These are phyloP conservation scores for Peromyscus melanophrys DNA, from an alignment of 2,797 vertebrate genomes.

Conservation along the genomic window DNA sequence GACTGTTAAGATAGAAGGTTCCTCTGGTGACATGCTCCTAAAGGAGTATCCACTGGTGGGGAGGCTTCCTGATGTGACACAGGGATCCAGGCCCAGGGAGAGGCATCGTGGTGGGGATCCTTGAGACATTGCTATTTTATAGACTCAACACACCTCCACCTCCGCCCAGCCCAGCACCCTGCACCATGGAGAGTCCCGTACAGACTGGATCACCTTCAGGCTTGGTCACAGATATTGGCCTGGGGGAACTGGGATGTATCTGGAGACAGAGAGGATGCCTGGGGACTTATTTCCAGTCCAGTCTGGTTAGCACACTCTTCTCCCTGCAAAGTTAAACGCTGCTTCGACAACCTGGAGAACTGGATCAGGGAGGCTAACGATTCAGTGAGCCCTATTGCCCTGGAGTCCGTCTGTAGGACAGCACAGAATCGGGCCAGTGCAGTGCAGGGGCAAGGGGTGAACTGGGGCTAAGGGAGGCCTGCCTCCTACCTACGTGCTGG, in stretches of 20 bases:
- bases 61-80: not conserved
- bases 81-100: not conserved
- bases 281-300: conserved; percentile 11
- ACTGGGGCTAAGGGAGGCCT: not conserved
- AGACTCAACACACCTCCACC: not conserved
- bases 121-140: not conserved
- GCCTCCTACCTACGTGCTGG: not conserved
- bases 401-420: not conserved
- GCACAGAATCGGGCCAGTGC: not conserved
- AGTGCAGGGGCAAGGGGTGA: not conserved
- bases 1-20: not conserved
- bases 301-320: not conserved
- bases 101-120: not conserved
- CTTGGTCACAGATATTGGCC: not conserved
- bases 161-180: not conserved
- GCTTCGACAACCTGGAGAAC: not conserved
- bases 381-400: not conserved
- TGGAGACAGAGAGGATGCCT: not conserved
- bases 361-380: conserved; percentile 8
- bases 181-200: not conserved
- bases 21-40: not conserved
- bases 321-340: not conserved
- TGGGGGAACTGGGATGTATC: not conserved
- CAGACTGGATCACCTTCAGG: not conserved
- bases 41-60: not conserved